Percentiles rank a stretch among this genome's conserved stretches.
Conservation (phyloP, 1,140 invertebrate genomes). For the Chironomus tepperi region DNA sequence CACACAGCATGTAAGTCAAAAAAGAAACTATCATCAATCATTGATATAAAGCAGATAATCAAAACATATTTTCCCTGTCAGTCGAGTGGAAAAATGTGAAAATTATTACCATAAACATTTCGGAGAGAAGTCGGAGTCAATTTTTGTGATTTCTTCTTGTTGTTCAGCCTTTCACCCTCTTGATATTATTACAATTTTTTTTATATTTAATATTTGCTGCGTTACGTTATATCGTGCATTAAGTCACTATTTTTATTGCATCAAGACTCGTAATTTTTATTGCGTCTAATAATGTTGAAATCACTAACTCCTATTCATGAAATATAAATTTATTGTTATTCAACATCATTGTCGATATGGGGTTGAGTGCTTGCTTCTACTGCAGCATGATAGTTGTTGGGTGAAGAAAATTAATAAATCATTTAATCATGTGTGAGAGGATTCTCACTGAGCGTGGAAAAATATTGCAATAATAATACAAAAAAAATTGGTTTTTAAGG, state of each 20-base stretch:
- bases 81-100: slow-evolving; percentile 23
- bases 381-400: background rate
- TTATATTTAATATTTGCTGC: too few species aligned
- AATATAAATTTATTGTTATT: background rate
- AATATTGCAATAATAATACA: background rate
- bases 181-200: too few species aligned
- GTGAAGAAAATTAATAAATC: slow-evolving; percentile 5
- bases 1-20: background rate
- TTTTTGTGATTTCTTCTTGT: background rate
- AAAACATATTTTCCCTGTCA: slow-evolving; percentile 23
- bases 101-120: slow-evolving; percentile 23
- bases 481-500: background rate
- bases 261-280: slow-evolving; percentile 17
- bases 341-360: background rate
- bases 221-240: slow-evolving; percentile 4
- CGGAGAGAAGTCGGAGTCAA: background rate
- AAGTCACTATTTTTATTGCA: slow-evolving; percentile 18
- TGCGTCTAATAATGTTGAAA: slow-evolving; percentile 22
- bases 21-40: slow-evolving; percentile 20
- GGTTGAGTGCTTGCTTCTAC: background rate
- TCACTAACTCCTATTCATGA: slow-evolving; percentile 22
- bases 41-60: slow-evolving; percentile 16
- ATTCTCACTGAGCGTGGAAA: slow-evolving; percentile 6
- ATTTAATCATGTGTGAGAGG: background rate
- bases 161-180: background rate